A percentile compares a stretch with the other conserved stretches of the same genome.
These are phyloP conservation scores for Megaceryle maxima DNA, from an alignment of 2,113 vertebrate species.

Conservation along the genomic window DNA sequence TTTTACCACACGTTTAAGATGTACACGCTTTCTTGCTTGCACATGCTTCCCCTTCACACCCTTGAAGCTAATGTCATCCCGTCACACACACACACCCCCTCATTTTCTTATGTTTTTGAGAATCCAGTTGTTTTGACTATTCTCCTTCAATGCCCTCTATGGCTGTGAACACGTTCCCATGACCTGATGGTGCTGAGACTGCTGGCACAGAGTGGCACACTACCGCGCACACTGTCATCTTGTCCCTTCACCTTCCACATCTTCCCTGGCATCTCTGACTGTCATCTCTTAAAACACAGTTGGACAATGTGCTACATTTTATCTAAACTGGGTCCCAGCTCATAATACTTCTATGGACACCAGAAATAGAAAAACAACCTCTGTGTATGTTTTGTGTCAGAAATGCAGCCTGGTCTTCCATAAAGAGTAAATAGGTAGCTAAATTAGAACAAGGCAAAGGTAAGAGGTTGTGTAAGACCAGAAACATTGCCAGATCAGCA, in stretches of 20 bases:
- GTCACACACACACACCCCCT: too few species aligned
- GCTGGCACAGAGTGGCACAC: rapidly evolving
- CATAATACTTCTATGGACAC: neutral
- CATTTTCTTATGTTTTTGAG: neutral
- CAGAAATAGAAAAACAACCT: neutral
- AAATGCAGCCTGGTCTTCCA: neutral
- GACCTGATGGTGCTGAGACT: neutral
- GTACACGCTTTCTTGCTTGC: neutral
- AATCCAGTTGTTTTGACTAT: neutral
- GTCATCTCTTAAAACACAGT: rapidly evolving
- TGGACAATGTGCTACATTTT: neutral
- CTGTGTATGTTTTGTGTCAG: neutral
- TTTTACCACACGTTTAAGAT: neutral
- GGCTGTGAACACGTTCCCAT: neutral
- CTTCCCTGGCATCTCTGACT: neutral
- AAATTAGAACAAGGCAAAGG: neutral
- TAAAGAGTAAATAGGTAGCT: neutral
- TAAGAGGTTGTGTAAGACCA: neutral
- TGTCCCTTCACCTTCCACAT: neutral
- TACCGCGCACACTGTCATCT: neutral
- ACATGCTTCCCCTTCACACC: neutral
- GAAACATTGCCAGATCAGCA: neutral
- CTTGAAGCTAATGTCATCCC: neutral
- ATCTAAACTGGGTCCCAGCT: neutral
- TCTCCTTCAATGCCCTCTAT: neutral